Percentiles rank a stretch among this genome's conserved stretches.
phyloP scores from a whole-genome alignment of 2,888 invertebrate species.

The Drymonia ruficornis region DNA sequence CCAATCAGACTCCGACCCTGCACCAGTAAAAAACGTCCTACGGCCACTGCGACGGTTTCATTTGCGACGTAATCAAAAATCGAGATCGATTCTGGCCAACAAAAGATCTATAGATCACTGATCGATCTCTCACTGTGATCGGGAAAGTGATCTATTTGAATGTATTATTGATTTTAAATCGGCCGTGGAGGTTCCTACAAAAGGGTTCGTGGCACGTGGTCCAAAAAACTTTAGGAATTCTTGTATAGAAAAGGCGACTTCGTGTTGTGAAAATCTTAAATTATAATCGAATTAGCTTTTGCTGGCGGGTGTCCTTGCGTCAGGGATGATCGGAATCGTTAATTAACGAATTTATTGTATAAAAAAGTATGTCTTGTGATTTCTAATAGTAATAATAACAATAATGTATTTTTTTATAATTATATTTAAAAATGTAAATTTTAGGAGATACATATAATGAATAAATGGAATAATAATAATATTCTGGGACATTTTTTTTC shows the following conservation, averaged over 20 bases:
- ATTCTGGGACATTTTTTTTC: no score
- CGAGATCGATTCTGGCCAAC: slow-evolving; percentile 74
- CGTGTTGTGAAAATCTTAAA: slow-evolving; percentile 2
- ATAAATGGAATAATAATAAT: no score
- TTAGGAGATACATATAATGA: no score
- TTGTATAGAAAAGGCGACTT: slow-evolving; percentile 11
- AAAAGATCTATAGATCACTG: slow-evolving; percentile 76
- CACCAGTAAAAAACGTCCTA: slow-evolving; percentile 43
- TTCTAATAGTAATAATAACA: no score
- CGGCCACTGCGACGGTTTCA: slow-evolving; percentile 53
- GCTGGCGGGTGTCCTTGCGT: not conserved
- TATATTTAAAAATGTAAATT: no score
- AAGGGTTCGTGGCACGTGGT: slow-evolving; percentile 47
- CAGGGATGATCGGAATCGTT: no score
- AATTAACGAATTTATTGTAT: no score
- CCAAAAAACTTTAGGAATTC: slow-evolving; percentile 21
- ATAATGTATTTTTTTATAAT: no score
- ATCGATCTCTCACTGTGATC: slow-evolving; percentile 79
- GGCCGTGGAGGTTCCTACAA: slow-evolving; percentile 62
- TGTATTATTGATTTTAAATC: slow-evolving; percentile 80
- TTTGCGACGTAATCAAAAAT: slow-evolving; percentile 70
- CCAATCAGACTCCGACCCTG: slow-evolving; percentile 38
- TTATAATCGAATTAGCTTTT: slow-evolving; percentile 3
- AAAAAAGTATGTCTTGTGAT: no score
- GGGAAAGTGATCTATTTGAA: slow-evolving; percentile 73